Evolutionary conservation across 2,113 vertebrate species (phyloP).

Genomic region (Bucco capensis): DNA sequence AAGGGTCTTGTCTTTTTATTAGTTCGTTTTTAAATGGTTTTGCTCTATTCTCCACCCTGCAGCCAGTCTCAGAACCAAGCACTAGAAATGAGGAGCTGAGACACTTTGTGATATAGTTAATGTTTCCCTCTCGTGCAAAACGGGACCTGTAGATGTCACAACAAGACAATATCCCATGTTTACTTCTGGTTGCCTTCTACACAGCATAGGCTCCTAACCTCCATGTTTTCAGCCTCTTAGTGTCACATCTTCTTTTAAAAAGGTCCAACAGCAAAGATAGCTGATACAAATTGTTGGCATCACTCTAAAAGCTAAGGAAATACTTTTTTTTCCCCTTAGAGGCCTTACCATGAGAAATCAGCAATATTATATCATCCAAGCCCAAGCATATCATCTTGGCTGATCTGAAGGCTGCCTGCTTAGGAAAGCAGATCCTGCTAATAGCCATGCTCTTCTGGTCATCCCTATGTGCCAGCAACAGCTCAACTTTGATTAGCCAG

Average conservation of each 20-base stretch:
- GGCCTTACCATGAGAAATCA: background rate
- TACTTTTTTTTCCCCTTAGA: no score
- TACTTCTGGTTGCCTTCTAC: background rate
- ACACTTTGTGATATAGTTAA: background rate
- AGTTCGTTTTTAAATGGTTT: background rate
- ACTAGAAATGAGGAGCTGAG: background rate
- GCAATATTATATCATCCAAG: background rate
- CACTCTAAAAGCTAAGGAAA: background rate
- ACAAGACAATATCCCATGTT: background rate
- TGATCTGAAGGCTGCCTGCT: background rate
- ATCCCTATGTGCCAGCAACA: background rate
- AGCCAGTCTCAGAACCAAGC: background rate
- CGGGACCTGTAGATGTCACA: fast-evolving
- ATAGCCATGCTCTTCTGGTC: background rate
- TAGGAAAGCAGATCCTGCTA: background rate
- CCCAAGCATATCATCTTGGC: background rate
- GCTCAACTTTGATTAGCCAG: background rate
- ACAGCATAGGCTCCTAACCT: background rate
- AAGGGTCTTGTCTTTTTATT: background rate
- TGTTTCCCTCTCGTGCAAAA: background rate
- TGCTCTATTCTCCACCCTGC: background rate
- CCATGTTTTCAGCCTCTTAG: background rate
- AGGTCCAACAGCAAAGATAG: background rate
- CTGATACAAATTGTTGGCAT: background rate
- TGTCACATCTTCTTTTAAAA: background rate